Percentiles rank a stretch among this genome's conserved stretches.
Conservation (phyloP, 2,888 invertebrate species). For the Horisme vitalbata region DNA sequence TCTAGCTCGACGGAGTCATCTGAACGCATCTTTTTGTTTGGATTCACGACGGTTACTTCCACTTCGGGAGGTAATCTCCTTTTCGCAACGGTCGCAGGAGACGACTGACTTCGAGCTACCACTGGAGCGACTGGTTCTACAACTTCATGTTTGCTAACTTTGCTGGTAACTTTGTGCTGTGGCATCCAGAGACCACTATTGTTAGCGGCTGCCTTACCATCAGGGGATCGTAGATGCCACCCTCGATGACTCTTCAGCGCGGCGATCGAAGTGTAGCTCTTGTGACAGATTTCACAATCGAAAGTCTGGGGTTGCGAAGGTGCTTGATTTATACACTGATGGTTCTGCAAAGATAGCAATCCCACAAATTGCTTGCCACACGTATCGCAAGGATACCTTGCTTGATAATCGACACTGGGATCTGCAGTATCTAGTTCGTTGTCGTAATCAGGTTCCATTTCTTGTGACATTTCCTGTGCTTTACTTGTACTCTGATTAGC, state of each 20-base stretch:
- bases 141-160: constrained; percentile 78
- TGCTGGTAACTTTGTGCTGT: constrained; percentile 77
- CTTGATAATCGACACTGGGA: constrained; percentile 71
- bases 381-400: constrained; percentile 78
- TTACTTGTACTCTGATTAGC: constrained; percentile 69
- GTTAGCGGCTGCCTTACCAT: constrained; percentile 78
- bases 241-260: constrained; percentile 86
- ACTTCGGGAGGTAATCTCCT: constrained; percentile 76
- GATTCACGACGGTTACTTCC: constrained; percentile 78
- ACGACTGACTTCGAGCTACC: constrained; percentile 26
- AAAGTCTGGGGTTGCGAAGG: constrained; percentile 69
- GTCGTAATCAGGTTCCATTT: constrained; percentile 64
- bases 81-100: constrained; percentile 55
- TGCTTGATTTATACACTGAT: constrained; percentile 75
- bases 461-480: constrained; percentile 55
- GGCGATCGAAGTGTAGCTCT: constrained; percentile 85
- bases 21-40: constrained; percentile 74
- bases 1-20: constrained; percentile 73
- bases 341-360: constrained; percentile 76
- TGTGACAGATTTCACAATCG: constrained; percentile 85
- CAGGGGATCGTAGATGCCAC: constrained; percentile 85
- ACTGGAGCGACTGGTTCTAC: constrained; percentile 53
- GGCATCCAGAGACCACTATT: constrained; percentile 81
- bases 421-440: constrained; percentile 63
- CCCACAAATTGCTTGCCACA: constrained; percentile 83